Evolutionary conservation across 2,888 invertebrate genomes (phyloP).

Genomic region (Synergus umbraculus): DNA sequence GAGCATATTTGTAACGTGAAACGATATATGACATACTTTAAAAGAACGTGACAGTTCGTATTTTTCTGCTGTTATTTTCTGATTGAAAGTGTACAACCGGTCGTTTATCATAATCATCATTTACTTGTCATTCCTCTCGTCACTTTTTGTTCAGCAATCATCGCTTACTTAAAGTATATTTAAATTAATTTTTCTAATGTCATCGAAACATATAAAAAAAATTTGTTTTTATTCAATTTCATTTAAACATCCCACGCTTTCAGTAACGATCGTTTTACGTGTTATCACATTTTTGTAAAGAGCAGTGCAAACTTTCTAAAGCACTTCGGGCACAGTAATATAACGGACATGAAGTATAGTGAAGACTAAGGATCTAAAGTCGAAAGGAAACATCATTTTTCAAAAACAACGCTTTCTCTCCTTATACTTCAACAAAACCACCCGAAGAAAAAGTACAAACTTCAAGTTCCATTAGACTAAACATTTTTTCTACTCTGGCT

Average conservation of each 20-base stretch:
- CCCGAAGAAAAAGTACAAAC: slow-evolving; percentile 5
- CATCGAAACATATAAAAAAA: background rate
- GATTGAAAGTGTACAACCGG: slow-evolving; percentile 11
- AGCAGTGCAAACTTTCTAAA: slow-evolving; percentile 32
- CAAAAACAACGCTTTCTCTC: slow-evolving; percentile 13
- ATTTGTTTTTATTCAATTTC: background rate
- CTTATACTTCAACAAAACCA: slow-evolving; percentile 7
- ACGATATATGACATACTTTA: background rate
- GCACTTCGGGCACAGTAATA: slow-evolving; percentile 33
- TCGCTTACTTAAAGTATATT: too few relatives aligned
- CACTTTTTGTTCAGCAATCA: background rate
- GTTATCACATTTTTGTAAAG: slow-evolving; percentile 40
- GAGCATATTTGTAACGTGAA: background rate
- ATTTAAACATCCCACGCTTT: slow-evolving; percentile 29
- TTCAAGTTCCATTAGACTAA: too few relatives aligned
- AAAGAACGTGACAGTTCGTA: slow-evolving; percentile 3
- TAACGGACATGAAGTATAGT: background rate
- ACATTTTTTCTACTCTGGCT: background rate
- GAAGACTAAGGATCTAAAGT: slow-evolving; percentile 4
- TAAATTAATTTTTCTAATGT: background rate
- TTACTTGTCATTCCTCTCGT: background rate
- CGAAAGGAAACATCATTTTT: background rate
- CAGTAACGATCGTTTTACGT: slow-evolving; percentile 5
- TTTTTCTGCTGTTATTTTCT: background rate
- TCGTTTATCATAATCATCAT: slow-evolving; percentile 7